Percentiles rank a stretch among this genome's conserved stretches.
Conservation (phyloP, 2,797 vertebrate species). For the Phaenicophaeus curvirostris region DNA sequence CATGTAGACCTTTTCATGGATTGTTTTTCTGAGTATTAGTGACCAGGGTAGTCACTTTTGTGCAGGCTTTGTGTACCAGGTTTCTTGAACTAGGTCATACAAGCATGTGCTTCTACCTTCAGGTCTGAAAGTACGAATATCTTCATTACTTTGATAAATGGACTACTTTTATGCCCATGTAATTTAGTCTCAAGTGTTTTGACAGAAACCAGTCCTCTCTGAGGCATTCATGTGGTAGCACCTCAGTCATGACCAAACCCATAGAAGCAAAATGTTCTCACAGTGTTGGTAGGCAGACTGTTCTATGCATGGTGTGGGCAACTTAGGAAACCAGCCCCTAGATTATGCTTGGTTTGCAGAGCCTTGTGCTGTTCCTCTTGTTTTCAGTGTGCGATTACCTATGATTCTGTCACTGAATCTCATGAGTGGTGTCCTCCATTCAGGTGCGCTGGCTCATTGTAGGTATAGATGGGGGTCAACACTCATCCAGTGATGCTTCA, state of each 20-base stretch:
- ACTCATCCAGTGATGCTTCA: neutral
- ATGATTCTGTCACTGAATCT: neutral
- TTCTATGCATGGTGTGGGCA: neutral
- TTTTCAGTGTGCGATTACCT: neutral
- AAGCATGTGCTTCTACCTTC: neutral
- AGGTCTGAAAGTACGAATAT: neutral
- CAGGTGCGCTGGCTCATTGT: rapidly evolving
- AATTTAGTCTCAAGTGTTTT: neutral
- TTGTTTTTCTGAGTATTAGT: neutral
- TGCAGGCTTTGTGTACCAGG: neutral
- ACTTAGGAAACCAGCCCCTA: neutral
- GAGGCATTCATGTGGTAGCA: neutral
- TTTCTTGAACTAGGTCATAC: neutral
- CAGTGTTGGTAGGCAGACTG: rapidly evolving
- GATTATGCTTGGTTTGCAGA: neutral
- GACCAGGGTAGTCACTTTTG: neutral
- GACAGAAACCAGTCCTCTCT: neutral
- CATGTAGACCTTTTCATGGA: rapidly evolving
- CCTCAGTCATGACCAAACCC: neutral
- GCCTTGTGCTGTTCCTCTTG: neutral
- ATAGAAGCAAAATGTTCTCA: neutral
- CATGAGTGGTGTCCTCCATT: neutral
- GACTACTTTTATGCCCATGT: rapidly evolving
- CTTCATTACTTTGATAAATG: neutral
- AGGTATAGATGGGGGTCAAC: neutral